Conservation (phyloP, 2,888 invertebrate species). For the Amphipyra tragopoginis region DNA sequence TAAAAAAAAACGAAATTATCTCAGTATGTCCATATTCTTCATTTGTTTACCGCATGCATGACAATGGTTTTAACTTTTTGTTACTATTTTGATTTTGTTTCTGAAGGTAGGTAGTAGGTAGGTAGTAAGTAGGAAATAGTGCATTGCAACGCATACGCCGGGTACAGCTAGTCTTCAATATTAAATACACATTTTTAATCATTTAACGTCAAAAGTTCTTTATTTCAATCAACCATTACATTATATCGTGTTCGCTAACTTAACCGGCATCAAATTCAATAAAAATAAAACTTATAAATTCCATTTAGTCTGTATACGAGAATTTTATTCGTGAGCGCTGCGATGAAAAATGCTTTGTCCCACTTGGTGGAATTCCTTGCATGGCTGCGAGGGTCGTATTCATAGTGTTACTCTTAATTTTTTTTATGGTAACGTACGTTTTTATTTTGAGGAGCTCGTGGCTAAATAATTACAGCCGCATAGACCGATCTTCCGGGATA, state of each 20-base stretch:
- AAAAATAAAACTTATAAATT: conserved; percentile 30
- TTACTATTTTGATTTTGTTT: no score
- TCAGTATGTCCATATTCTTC: no score
- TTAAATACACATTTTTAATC: neutral
- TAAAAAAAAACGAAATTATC: no score
- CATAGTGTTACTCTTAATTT: conserved; percentile 47
- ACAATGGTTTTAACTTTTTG: no score
- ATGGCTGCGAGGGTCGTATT: conserved; percentile 48
- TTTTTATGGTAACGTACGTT: neutral
- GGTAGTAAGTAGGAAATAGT: no score
- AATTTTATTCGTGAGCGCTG: conserved; percentile 44
- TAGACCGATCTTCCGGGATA: no score
- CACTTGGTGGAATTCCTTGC: conserved; percentile 56
- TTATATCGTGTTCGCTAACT: neutral
- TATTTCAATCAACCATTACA: neutral
- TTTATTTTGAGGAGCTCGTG: no score
- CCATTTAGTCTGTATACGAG: conserved; percentile 15
- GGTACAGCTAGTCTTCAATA: no score
- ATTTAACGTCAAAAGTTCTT: neutral
- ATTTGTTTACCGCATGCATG: no score
- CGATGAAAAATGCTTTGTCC: conserved; percentile 64
- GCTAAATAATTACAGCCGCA: no score
- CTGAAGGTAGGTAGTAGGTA: no score
- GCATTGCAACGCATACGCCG: no score
- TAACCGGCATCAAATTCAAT: conserved; percentile 29